A percentile compares a stretch with the other conserved stretches of the same genome.
These are phyloP conservation scores for Therioaphis trifolii DNA, from an alignment of 2,888 invertebrate species.

Conservation along the genomic window DNA sequence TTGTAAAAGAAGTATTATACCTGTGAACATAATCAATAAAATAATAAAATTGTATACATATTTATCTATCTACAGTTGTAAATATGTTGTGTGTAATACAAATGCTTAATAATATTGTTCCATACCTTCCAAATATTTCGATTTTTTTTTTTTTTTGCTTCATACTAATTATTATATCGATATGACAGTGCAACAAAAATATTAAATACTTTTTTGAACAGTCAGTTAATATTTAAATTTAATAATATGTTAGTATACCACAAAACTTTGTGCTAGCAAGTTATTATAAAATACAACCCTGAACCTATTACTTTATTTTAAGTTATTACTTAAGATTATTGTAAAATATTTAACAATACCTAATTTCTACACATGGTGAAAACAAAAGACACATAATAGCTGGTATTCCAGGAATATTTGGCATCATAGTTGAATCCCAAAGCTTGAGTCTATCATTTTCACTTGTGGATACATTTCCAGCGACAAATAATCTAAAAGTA, in stretches of 20 bases:
- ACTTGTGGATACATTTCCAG: constrained; percentile 75
- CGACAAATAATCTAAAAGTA: constrained; percentile 75
- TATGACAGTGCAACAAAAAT: too few species aligned
- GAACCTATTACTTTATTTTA: too few species aligned
- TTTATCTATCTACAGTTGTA: too few species aligned
- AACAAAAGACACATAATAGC: constrained; percentile 84
- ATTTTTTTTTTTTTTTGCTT: too few species aligned
- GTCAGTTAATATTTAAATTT: too few species aligned
- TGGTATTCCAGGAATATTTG: constrained; percentile 85
- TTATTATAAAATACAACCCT: too few species aligned
- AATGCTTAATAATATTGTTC: neutral
- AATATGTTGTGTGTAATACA: constrained; percentile 11
- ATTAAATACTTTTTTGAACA: too few species aligned
- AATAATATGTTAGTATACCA: too few species aligned
- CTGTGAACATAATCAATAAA: neutral
- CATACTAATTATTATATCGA: too few species aligned
- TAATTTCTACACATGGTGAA: constrained; percentile 83
- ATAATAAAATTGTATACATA: too few species aligned
- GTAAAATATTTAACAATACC: constrained; percentile 68
- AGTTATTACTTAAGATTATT: too few species aligned
- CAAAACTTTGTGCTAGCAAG: too few species aligned
- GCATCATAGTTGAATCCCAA: constrained; percentile 88
- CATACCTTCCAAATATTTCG: neutral
- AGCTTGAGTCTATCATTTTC: constrained; percentile 72
- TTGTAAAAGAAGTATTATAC: constrained; percentile 69